Evolutionary conservation across 23 tunicate genomes (phyloP).

Genomic region (Halocynthia roretzi): DNA sequence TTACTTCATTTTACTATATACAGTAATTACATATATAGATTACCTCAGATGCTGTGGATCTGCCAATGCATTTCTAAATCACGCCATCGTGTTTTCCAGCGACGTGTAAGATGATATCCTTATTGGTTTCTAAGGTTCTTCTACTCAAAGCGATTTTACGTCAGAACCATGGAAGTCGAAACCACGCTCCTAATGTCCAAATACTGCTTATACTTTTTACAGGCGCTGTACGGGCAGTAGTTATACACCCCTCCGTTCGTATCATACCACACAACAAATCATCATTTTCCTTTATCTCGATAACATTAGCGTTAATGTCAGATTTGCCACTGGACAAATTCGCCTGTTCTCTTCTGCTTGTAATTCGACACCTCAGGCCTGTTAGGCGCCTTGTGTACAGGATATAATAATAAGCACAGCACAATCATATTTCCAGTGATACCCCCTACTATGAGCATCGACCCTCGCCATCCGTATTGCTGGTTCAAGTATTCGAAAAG

Average conservation of each 20-base stretch:
- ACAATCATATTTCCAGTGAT: conserved; percentile 32
- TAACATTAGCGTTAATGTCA: not conserved
- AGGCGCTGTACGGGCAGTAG: too few species aligned
- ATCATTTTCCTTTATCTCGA: conserved; percentile 4
- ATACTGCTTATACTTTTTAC: conserved; percentile 8
- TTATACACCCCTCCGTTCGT: not conserved
- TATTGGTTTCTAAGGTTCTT: not conserved
- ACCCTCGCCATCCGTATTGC: conserved; percentile 57
- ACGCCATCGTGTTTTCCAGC: too few species aligned
- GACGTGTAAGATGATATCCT: not conserved
- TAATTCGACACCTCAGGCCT: not conserved
- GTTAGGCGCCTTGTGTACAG: conserved; percentile 13
- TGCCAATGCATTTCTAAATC: too few species aligned
- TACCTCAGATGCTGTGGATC: too few species aligned
- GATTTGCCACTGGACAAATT: too few species aligned
- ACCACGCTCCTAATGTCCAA: conserved; percentile 9
- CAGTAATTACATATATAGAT: too few species aligned
- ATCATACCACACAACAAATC: not conserved
- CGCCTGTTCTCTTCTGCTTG: too few species aligned
- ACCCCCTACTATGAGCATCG: conserved; percentile 47
- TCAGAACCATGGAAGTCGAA: conserved; percentile 26
- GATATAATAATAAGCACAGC: conserved; percentile 6
- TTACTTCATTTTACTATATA: too few species aligned
- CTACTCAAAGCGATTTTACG: conserved; percentile 9
- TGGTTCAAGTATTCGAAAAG: conserved; percentile 37